Base-by-base conservation (phyloP, 2,113 vertebrate species). In the Odobenus rosmarus region DNA sequence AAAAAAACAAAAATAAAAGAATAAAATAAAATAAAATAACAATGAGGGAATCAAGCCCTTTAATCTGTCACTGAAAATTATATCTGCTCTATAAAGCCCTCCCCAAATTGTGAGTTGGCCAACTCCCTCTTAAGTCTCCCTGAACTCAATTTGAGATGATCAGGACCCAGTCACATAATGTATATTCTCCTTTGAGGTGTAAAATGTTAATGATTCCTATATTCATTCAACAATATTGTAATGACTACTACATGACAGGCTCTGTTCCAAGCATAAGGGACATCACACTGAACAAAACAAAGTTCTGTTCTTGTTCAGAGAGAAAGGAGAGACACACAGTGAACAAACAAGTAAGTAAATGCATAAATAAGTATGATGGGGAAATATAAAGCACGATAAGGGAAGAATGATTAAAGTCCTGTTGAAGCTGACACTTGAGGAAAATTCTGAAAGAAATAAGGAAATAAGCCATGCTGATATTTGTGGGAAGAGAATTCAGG, bases 181-280 rank as follows among this genome's bases (percentile, higher is more conserved):
- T 3, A 21, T 36, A 16, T 46, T 93, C 83, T 69, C 51, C 51
- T 33, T 94, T 83, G 64, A 77, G 94, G 31, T 82, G 4, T 71
- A 95, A 85, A 94, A 83, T 88, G 64, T 93, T 95, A 97, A 86
- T 76, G 92, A 97, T 90, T 97, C 16, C 92, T 64, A 80, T 55
- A n/a, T 26, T 59, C 21, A n/a, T 67, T 92, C 26, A 62, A 42
- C 31, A 67, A 33, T 46, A 46, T 79, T 55, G n/a, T 42, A 77
- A 7, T 82, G 74, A 89, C 74, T 71, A 21, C 69, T 79, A 46
- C 57, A 86, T 74, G n/a, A 42, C 26, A 61, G 46, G 5, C 87
- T 95, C 81, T 79, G 64, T 90, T 91, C 93, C 55, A 59, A 81
- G 67, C 19, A 49, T n/a, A 79, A 67, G 72, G 33, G 24, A 57